Evolutionary conservation across 2,888 invertebrate genomes (phyloP).

Genomic region (Mantis religiosa): DNA sequence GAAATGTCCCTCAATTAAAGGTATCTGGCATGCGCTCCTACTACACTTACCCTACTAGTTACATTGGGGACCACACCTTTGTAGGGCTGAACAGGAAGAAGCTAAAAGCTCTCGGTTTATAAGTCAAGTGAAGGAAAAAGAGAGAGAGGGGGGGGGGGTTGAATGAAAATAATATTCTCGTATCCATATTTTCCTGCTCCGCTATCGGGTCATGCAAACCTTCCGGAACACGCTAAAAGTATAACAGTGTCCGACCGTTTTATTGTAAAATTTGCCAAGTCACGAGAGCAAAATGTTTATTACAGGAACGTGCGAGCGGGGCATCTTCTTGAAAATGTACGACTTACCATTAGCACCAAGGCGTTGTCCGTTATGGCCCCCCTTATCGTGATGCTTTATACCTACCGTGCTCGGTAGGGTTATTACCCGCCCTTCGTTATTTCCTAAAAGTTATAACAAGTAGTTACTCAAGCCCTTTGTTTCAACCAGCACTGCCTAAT

Average conservation of each 20-base stretch:
- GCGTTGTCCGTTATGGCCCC: neutral
- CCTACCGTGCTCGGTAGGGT: neutral
- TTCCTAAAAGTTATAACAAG: neutral
- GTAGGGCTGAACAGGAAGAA: neutral
- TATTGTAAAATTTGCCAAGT: neutral
- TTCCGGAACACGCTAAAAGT: neutral
- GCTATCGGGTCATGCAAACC: neutral
- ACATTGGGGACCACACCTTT: neutral
- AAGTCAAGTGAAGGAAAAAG: neutral
- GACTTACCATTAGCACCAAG: neutral
- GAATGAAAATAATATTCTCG: neutral
- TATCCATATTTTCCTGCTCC: neutral
- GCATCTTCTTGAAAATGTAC: neutral
- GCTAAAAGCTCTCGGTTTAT: neutral
- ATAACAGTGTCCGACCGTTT: neutral
- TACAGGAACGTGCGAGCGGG: neutral
- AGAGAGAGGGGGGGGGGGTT: neutral
- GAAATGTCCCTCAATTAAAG: too few relatives aligned
- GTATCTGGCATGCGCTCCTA: too few relatives aligned
- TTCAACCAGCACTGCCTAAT: neutral
- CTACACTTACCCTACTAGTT: neutral
- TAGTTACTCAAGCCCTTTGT: neutral
- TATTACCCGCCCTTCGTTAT: neutral
- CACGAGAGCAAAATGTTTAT: neutral
- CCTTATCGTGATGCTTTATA: neutral